Conservation (phyloP, 2,888 invertebrate genomes). For the Hipparchia sbordonii region DNA sequence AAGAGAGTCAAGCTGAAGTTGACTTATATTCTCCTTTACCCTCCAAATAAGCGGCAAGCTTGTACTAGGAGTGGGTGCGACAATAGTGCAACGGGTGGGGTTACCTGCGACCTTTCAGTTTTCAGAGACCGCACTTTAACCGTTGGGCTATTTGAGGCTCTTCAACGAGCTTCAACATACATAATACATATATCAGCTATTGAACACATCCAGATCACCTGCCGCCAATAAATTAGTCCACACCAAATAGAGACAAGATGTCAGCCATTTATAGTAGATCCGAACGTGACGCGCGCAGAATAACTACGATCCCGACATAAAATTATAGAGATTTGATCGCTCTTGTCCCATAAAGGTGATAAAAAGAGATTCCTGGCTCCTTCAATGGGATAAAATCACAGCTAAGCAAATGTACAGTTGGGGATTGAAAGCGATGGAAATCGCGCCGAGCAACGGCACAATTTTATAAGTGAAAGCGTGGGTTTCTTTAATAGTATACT, state of each 20-base stretch:
- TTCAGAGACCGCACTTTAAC: too few relatives aligned
- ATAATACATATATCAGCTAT: slow-evolving; percentile 67
- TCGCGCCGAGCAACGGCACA: background rate
- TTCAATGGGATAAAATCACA: slow-evolving; percentile 13
- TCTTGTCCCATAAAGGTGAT: slow-evolving; percentile 2
- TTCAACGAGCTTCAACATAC: slow-evolving; percentile 41
- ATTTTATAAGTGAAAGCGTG: too few relatives aligned
- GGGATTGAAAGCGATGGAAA: background rate
- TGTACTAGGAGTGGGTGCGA: too few relatives aligned
- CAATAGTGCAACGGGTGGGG: too few relatives aligned
- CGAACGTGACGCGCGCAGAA: slow-evolving; percentile 56
- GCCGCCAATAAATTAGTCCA: slow-evolving; percentile 69
- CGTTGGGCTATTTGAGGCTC: too few relatives aligned
- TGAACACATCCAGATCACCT: slow-evolving; percentile 72
- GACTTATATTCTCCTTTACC: too few relatives aligned
- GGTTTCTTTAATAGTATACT: too few relatives aligned
- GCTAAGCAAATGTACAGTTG: background rate
- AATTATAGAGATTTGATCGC: slow-evolving; percentile 35
- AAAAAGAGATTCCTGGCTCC: slow-evolving; percentile 15
- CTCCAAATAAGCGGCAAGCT: too few relatives aligned
- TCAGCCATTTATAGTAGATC: slow-evolving; percentile 54
- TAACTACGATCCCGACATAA: slow-evolving; percentile 46
- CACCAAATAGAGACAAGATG: slow-evolving; percentile 61
- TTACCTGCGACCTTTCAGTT: too few relatives aligned
- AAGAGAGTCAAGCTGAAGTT: too few relatives aligned